Base-by-base conservation (phyloP, 1,140 invertebrate genomes). In the Meteorus sp. region DNA sequence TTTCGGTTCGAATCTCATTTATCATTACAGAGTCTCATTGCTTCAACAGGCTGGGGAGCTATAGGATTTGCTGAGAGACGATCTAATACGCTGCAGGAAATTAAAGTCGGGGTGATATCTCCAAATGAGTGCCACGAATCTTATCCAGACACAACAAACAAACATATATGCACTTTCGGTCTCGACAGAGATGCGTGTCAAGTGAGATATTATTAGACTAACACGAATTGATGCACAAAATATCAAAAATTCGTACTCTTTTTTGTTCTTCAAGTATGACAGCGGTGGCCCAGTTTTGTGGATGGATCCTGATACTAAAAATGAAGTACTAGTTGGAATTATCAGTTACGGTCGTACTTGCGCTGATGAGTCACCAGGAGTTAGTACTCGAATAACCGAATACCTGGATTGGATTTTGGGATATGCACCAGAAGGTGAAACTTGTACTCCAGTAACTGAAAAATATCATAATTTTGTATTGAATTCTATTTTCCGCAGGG, bases 91-190 rank as follows among this genome's bases (percentile, higher is more conserved):
- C 78, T 91, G 0, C 76, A 80, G 60, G 83, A 88, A 68, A 85
- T 85, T 0, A 69, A 80, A 7, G 61, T 91, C 1, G 76, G 79
- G 17, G 84, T 91, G 0, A 79, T 85, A 29, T 75, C 73, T 1
- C 78, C 82, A n/a, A 19, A 55, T 1, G 43, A 78, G 1, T 90
- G 89, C 68, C 60, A 61, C 20, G 55, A 61, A 29, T 25, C 58
- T 0, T 72, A 74, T 15, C 19, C 61, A 1, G 61, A 61, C 0
- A 43, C 77, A 11, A 81, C 84, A 2, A 2, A 8, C 1, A 63
- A 81, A 1, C 86, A 90, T 72, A 78, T 92, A 22, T 93, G 90
- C 70, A 90, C 88, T 1, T 88, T 82, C 33, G 74, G 79, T 0
- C 64, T 73, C 13, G 81, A 81, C 41, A 58, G 85, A 64, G 88